Evolutionary conservation across 2,113 vertebrate genomes (phyloP).

Genomic region (Ancistrus triradiatus): DNA sequence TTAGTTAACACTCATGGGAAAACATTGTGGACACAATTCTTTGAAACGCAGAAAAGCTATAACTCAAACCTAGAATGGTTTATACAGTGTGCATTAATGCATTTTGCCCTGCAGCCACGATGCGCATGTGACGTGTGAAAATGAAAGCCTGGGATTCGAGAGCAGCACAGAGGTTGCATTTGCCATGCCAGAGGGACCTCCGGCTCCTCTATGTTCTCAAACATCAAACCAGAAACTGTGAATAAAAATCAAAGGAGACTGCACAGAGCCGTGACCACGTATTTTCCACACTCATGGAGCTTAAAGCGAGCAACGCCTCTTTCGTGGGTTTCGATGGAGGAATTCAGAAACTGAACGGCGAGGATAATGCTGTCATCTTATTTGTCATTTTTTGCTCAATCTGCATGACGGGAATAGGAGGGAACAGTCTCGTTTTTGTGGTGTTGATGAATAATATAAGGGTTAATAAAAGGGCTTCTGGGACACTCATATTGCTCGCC

Average conservation of each 20-base stretch:
- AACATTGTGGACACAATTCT: too few species aligned
- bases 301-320: slow-evolving; percentile 46
- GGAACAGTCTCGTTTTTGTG: slow-evolving; percentile 67
- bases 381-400: slow-evolving; percentile 63
- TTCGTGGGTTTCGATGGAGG: slow-evolving; percentile 62
- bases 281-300: not conserved
- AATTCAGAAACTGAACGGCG: slow-evolving; percentile 59
- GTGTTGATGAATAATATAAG: slow-evolving; percentile 63
- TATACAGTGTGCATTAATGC: too few species aligned
- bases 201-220: too few species aligned
- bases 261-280: not conserved
- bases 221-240: not conserved
- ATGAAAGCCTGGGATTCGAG: too few species aligned
- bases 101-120: too few species aligned
- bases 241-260: not conserved
- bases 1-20: too few species aligned
- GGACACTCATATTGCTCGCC: slow-evolving; percentile 62
- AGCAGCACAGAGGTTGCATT: too few species aligned
- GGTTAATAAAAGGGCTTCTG: slow-evolving; percentile 51
- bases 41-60: too few species aligned
- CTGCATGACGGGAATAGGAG: slow-evolving; percentile 62
- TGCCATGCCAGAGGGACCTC: too few species aligned
- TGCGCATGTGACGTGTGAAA: too few species aligned
- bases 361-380: slow-evolving; percentile 57
- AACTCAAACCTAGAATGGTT: too few species aligned